Evolutionary conservation across 2,113 vertebrate genomes (phyloP).

Genomic region (Corythornis cristatus): DNA sequence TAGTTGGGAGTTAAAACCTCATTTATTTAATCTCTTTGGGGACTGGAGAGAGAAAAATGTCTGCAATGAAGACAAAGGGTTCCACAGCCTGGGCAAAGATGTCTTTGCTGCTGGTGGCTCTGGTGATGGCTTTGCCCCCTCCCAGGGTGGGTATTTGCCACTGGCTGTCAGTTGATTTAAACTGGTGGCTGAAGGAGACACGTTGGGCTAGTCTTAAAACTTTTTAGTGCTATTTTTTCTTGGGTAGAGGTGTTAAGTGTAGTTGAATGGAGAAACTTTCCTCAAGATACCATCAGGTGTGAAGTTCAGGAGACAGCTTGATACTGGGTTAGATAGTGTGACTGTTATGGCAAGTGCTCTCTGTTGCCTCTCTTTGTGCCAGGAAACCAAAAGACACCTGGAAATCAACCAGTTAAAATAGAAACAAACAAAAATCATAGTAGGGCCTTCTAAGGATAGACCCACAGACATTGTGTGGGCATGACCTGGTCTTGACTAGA

Average conservation of each 20-base stretch:
- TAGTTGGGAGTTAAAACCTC: background rate
- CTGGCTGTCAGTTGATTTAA: background rate
- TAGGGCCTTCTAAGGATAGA: background rate
- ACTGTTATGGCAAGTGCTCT: background rate
- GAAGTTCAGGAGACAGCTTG: background rate
- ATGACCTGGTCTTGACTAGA: background rate
- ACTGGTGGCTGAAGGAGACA: background rate
- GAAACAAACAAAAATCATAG: background rate
- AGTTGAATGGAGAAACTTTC: background rate
- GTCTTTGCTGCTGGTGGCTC: background rate
- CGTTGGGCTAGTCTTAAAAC: background rate
- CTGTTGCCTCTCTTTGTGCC: background rate
- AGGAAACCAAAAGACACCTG: background rate
- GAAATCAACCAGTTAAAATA: background rate
- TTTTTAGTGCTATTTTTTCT: background rate
- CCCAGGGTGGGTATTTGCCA: background rate
- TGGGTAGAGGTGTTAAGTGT: background rate
- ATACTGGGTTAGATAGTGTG: background rate
- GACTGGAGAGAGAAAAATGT: background rate
- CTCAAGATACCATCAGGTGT: background rate
- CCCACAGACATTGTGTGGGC: background rate
- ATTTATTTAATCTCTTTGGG: background rate
- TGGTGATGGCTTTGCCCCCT: background rate
- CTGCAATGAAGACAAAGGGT: background rate
- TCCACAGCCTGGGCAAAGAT: background rate